Base-by-base conservation (phyloP, 1,140 invertebrate genomes). In the Sitobion miscanthi region DNA sequence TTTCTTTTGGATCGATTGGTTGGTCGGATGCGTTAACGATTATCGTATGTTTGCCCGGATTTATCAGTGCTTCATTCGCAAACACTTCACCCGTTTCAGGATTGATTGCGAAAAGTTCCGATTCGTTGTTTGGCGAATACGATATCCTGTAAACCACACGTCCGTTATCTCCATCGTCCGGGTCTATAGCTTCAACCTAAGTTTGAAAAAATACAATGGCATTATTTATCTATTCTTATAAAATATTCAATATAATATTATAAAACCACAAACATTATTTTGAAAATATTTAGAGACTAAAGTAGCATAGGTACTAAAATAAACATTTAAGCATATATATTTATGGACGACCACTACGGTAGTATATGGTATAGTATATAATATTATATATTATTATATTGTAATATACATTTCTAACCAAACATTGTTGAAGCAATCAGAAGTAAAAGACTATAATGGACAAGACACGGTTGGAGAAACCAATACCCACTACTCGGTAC, bases 21-120 rank as follows among this genome's bases (percentile, higher is more conserved):
- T 97, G 97, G 95, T 98, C 98, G 3, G 96, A 96, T 9, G 97
- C 97, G 95, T 98, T 97, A 35, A 98, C 96, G 94, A 98, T 97
- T 8, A 98, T 95, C 0, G 97, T 96, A 95, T 98, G 97, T 94
- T 97, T 96, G 23, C 97, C 97, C 90, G 96, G 96, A 17, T 96
- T 94, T 30, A 97, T 94, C 0, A 97, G 96, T 1, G 96, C 96
- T 93, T 97, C 96, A 5, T 96, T 96, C 11, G 98, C 96, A n/a
- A 95, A 96, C 11, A 98, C 96, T 54, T 96, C 95, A 2, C 98
- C 98, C 38, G 96, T 97, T 90, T 96, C 96, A 21, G 96, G 95
- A 95, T 98, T 96, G n/a, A 98, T 96, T 94, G 96, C 96, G 95
- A 98, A 98, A 1, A 97, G 96, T 14, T 96, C 96, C 0, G 96